Conservation (phyloP, 2,797 vertebrate genomes). For the Spheniscus humboldti region DNA sequence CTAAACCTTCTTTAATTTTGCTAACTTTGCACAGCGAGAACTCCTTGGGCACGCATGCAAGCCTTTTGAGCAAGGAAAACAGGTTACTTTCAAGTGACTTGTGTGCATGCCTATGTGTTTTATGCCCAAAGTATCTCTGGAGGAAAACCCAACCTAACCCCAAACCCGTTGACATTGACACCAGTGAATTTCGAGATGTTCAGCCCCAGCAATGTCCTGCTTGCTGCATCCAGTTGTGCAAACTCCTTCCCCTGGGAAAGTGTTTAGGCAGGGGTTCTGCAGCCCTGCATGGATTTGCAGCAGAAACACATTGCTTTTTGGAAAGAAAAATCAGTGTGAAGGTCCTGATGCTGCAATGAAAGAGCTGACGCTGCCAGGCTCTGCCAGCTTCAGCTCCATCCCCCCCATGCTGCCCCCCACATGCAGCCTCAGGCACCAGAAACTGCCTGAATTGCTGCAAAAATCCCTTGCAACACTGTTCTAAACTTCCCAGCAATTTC, state of each 20-base stretch:
- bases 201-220: rapidly evolving
- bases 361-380: background rate
- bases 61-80: background rate
- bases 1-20: background rate
- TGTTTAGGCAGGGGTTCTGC: background rate
- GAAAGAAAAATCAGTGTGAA: background rate
- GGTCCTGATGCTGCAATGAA: background rate
- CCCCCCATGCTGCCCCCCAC: background rate
- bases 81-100: background rate
- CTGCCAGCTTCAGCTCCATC: background rate
- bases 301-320: background rate
- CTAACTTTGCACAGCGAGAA: background rate
- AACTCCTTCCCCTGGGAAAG: background rate
- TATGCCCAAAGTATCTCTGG: background rate
- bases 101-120: background rate
- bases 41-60: background rate
- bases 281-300: background rate
- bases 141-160: background rate
- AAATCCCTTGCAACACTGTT: background rate
- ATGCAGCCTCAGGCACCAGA: background rate
- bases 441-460: background rate
- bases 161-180: background rate
- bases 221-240: background rate
- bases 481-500: background rate
- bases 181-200: background rate